Base-by-base conservation (phyloP, 1,140 invertebrate species). In the Limonius californicus region DNA sequence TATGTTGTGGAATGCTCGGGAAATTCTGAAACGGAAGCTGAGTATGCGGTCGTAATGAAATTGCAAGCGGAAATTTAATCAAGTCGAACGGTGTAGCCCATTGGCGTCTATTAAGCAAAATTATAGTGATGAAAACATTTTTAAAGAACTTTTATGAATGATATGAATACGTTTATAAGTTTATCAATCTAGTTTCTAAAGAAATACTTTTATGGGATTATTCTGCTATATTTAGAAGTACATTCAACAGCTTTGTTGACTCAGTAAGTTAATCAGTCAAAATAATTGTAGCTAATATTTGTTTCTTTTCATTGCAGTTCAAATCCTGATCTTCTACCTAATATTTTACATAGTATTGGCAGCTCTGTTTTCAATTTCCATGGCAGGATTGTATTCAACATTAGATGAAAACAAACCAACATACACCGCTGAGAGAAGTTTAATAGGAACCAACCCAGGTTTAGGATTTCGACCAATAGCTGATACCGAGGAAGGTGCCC, bases 381-480 rank as follows among this genome's bases (percentile, higher is more conserved):
- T 94, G 84, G 86, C 90, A 57, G 87, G 87, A 1, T 80, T 96
- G 30, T 81, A 92, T 60, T 78, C 86, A 11, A 88, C 89, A 0
- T 70, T 97, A 20, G 83, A 88, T 64, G 74, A 85, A 0, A 77
- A 85, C 11, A 79, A 80, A 68, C 92, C 94, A 0, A 88, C 81
- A 71, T 92, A 87, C 80, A 81, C 83, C 64, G 77, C 92, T 50
- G 82, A 85, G 0, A 79, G 83, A 1, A 93, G 92, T 54, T 75
- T 94, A 35, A 92, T 97, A 67, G 92, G 92, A 75, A 86, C 85
- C 42, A 95, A 92, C 83, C 94, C 94, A 69, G 94, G 91, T 18
- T 79, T 97, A 72, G 94, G 94, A 32, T 96, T 94, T 76, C 82
- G 94, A 55, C 95, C 95, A 0, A 82, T 93, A 56, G 83, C 93